Evolutionary conservation across 1,140 invertebrate species (phyloP).

Genomic region (Drosophila carrolli): DNA sequence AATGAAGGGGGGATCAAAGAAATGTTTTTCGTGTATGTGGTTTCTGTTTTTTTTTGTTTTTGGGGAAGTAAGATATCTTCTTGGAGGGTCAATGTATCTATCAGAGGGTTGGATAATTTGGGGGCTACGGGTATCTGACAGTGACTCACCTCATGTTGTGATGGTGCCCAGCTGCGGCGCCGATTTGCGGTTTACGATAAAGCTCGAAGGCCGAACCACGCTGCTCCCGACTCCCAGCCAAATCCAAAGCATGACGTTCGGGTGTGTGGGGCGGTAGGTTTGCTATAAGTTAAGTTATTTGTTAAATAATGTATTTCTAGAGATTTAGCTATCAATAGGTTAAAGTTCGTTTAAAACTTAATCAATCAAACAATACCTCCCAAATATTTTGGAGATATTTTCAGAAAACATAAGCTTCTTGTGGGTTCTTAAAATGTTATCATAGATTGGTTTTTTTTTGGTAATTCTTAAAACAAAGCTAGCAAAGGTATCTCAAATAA

Average conservation of each 20-base stretch:
- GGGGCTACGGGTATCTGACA: slow-evolving; percentile 8
- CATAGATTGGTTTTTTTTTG: too few relatives aligned
- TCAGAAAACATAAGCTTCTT: too few relatives aligned
- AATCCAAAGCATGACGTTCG: slow-evolving; percentile 86
- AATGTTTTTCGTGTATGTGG: slow-evolving; percentile 20
- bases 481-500: too few relatives aligned
- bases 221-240: slow-evolving; percentile 94
- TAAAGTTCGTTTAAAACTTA: too few relatives aligned
- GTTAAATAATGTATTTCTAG: too few relatives aligned
- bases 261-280: slow-evolving; percentile 80
- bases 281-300: slow-evolving; percentile 24
- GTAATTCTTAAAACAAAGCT: too few relatives aligned
- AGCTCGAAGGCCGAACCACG: slow-evolving; percentile 97
- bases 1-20: slow-evolving; percentile 37
- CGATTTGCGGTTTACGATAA: slow-evolving; percentile 93
- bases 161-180: slow-evolving; percentile 85
- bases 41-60: neutral
- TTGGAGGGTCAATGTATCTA: slow-evolving; percentile 12
- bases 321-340: too few relatives aligned
- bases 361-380: too few relatives aligned
- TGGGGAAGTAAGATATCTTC: neutral
- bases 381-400: too few relatives aligned
- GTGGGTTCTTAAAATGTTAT: too few relatives aligned
- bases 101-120: neutral
- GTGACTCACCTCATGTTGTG: slow-evolving; percentile 90